Evolutionary conservation across 1,140 invertebrate species (phyloP), one percentile per base, ranked within the genome.

Genomic region (Pentalonia nigronervosa): DNA sequence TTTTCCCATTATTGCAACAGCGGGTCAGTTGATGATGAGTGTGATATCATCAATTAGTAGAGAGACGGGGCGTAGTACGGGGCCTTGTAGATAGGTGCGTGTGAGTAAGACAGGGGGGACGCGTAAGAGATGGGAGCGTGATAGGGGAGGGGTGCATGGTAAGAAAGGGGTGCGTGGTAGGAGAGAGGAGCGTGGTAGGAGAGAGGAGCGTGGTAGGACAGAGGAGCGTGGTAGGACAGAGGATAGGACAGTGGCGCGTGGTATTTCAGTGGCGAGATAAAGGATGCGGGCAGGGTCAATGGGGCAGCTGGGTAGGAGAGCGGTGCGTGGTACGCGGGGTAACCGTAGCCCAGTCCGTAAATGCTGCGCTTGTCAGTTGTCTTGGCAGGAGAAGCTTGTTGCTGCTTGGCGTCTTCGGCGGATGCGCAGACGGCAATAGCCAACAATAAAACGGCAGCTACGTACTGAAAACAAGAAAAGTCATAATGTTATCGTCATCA

Each of bases 1-100:
- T 83, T 20, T 83, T 83, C 7, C 2, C 20, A 53, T 36, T 21
- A 53, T n/a, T 34, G 48, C 48, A 9, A 11, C 48, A 50, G 87
- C 17, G 7, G n/a, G 17, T 48, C n/a, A 14, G n/a, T n/a, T 20
- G 60, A 76, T 20, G 60, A 76, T 11, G 60, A 76, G 48, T 14
- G 25, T 41, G 8, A 45, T 87, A 6, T 34, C 60, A 41, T 60
- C 23, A 30, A n/a, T 92, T n/a, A 92, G 67, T 83, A 92, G n/a
- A 92, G 1, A n/a, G 91, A 50, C 34, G 91, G 48, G 7, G 91
- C 20, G 81, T 30, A 83, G 34, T 56, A 86, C 21, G 91, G 48
- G 56, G 89, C 89, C 89, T 90, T 90, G 89, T 90, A 90, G 89
- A 90, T 67, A 17, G 89, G 81, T 25, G 91, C 48, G 25, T 93